Evolutionary conservation across 2,113 vertebrate genomes (phyloP).

Genomic region (Rhinoderma darwinii): DNA sequence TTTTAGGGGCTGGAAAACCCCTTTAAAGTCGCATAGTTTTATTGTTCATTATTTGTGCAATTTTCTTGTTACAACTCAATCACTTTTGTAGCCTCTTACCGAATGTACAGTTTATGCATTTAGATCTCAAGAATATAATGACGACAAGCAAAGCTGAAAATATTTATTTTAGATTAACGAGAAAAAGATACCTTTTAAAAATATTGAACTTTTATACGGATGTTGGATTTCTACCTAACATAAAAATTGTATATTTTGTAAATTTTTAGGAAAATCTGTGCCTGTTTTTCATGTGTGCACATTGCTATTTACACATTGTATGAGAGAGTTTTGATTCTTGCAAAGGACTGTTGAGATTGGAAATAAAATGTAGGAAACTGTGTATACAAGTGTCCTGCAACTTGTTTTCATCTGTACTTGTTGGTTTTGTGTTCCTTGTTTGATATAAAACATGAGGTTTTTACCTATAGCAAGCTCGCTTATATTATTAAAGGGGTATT

Average conservation of each 20-base stretch:
- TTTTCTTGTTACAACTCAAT: too few species aligned
- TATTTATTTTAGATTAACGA: too few species aligned
- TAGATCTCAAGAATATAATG: too few species aligned
- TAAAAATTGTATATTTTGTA: not conserved
- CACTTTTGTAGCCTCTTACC: too few species aligned
- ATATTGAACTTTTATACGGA: not conserved
- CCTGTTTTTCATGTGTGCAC: not conserved
- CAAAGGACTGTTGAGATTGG: not conserved
- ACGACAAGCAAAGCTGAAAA: too few species aligned
- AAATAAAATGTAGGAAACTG: not conserved
- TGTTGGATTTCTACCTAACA: not conserved
- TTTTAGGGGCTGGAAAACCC: too few species aligned
- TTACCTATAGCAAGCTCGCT: not conserved
- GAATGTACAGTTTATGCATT: too few species aligned
- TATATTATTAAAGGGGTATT: not conserved
- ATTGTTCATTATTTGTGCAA: too few species aligned
- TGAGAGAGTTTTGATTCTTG: not conserved
- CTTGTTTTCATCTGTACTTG: not conserved
- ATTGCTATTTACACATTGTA: not conserved
- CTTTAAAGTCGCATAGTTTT: too few species aligned
- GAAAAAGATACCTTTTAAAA: too few species aligned
- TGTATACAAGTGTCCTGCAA: not conserved
- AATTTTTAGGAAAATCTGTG: not conserved
- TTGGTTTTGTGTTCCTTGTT: not conserved
- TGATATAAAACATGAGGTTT: not conserved